These are phyloP conservation scores for Vimba vimba DNA, from an alignment of 2,113 vertebrate species.

Conservation along the genomic window DNA sequence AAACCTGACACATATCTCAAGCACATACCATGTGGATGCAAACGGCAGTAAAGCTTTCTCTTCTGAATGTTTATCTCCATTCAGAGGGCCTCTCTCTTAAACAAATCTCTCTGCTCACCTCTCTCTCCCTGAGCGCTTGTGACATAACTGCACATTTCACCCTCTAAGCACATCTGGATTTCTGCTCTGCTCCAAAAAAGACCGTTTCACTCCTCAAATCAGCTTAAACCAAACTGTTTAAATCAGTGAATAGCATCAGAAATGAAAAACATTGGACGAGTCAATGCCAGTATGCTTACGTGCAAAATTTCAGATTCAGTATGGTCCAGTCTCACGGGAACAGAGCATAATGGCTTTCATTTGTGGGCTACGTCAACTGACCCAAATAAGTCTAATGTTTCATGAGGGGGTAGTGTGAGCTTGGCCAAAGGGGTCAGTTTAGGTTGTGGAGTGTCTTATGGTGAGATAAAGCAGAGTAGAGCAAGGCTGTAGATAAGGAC, in stretches of 20 bases:
- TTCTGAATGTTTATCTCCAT: conserved; percentile 21
- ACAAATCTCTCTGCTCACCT: conserved; percentile 25
- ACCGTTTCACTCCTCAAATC: conserved; percentile 18
- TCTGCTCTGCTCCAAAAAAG: conserved; percentile 1
- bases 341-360: conserved; percentile 25
- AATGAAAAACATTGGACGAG: conserved; percentile 6
- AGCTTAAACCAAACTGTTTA: conserved; percentile 27
- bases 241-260: conserved; percentile 25
- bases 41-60: conserved; percentile 23
- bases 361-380: conserved; percentile 22
- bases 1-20: neutral
- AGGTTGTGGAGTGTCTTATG: neutral
- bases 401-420: conserved; percentile 9
- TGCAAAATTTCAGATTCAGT: conserved; percentile 30
- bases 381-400: conserved; percentile 32
- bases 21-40: conserved; percentile 4
- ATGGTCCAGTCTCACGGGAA: conserved; percentile 23
- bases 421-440: conserved; percentile 28
- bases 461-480: conserved; percentile 28
- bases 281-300: conserved; percentile 20
- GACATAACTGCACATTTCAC: conserved; percentile 26
- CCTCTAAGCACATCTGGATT: conserved; percentile 34
- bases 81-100: conserved; percentile 28
- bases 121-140: conserved; percentile 3
- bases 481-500: conserved; percentile 29